Evolutionary conservation across 2,888 invertebrate species (phyloP), one percentile per base, ranked within the genome.

Genomic region (Sinelater perroti): DNA sequence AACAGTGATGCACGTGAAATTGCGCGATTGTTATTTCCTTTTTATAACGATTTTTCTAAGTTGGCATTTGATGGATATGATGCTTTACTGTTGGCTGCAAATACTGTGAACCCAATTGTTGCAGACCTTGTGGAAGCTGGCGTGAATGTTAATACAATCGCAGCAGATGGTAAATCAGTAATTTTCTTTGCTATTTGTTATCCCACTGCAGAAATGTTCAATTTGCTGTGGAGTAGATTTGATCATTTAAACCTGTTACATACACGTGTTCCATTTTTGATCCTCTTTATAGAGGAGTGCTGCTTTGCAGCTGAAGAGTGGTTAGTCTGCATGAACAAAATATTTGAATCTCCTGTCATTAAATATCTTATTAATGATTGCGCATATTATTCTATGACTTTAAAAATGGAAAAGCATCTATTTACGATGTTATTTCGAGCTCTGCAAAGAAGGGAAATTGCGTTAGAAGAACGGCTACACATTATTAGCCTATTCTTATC

Each of bases 81-180:
- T 14, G 57, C 66, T 16, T 46, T 72, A 28, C 58, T 56, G 18
- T 53, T 71, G 24, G 68, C 69, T 10, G 54, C 69, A 44, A 55
- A 61, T 14, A 64, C 63, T 21, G 21, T 54, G 8, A 63, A 56
- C 56, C 66, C 62, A 3, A 62, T 64, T 50, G 65, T 65, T 5
- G 40, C 62, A 18, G 64, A 68, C 47, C 58, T 72, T 33, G 63
- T 71, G 11, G 45, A 65, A n/a, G 61, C 61, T 57, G 69, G 69
- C 18, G 69, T 63, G 7, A 60, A 66, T 50, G 63, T 70, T 14
- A 68, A 70, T 45, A 65, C 64, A 16, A 6, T 11, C 14, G 1
- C 18, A 24, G 14, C 13, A 21, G 57, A 64, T 10, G 61, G 64
- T 6, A 28, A 49, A 8, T 21, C 35, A 21, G 16, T 45, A 1